Conservation (phyloP, 2,797 vertebrate species). For the Prionace glauca region DNA sequence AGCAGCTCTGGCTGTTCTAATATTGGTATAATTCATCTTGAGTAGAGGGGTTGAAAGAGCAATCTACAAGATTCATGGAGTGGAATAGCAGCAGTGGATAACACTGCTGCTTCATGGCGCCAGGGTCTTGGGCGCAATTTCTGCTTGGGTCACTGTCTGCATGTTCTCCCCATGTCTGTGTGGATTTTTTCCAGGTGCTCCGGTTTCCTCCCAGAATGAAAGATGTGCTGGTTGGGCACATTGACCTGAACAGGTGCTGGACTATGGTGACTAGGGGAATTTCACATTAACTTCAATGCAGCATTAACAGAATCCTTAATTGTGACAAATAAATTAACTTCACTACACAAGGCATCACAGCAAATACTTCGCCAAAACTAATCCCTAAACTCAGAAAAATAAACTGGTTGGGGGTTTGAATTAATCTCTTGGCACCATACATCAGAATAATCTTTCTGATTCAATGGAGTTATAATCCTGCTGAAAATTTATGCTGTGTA, state of each 20-base stretch:
- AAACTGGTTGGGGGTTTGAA: neutral
- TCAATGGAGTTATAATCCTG: neutral
- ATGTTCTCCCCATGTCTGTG: too few species aligned
- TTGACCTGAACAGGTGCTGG: too few species aligned
- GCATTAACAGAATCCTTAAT: too few species aligned
- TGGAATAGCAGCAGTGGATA: too few species aligned
- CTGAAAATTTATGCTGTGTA: slow-evolving; percentile 42
- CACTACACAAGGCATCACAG: neutral
- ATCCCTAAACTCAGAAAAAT: neutral
- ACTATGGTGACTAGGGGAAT: too few species aligned
- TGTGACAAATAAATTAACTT: neutral
- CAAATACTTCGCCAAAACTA: neutral
- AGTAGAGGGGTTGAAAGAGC: neutral
- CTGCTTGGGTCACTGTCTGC: too few species aligned
- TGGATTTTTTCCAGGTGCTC: too few species aligned
- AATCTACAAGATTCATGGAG: neutral
- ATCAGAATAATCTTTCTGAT: neutral
- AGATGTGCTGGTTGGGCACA: too few species aligned
- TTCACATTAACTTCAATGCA: too few species aligned
- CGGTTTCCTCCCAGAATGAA: too few species aligned
- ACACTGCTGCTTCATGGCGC: too few species aligned
- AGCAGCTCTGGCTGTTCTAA: neutral
- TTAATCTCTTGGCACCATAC: neutral
- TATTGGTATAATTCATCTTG: neutral
- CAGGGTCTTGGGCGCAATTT: too few species aligned